Percentiles rank a stretch among this genome's conserved stretches.
phyloP scores from a whole-genome alignment of 2,113 vertebrate genomes.

The Cisticola juncidis region DNA sequence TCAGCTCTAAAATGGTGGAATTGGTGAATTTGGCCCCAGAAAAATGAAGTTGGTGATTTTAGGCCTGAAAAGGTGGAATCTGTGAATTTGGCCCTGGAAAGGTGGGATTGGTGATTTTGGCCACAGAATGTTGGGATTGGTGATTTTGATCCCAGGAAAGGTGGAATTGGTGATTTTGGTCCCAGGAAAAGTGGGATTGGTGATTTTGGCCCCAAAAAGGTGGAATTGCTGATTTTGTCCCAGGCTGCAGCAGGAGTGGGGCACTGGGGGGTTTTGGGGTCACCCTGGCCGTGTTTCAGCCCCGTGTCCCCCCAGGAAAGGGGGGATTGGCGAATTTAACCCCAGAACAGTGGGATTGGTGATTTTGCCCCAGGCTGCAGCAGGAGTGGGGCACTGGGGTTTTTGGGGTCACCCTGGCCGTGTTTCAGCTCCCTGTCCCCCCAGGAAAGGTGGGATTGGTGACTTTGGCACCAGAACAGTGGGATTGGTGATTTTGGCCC shows the following conservation, averaged over 20 bases:
- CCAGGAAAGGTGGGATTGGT: no score
- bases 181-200: not conserved
- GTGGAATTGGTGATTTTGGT: not conserved
- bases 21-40: not conserved
- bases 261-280: not conserved
- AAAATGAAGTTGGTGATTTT: not conserved
- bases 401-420: no score
- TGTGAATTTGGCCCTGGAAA: no score
- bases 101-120: not conserved
- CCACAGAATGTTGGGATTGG: no score
- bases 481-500: not conserved
- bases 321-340: not conserved
- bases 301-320: slow-evolving; percentile 77
- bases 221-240: no score
- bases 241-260: accelerated
- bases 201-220: not conserved
- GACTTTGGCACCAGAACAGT: not conserved
- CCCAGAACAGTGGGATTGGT: no score
- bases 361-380: not conserved
- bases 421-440: no score
- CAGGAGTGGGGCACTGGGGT: no score
- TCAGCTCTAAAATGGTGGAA: accelerated
- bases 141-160: no score
- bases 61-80: no score
- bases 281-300: not conserved